phyloP scores from a whole-genome alignment of 2,797 vertebrate genomes.

The Cuculus canorus region DNA sequence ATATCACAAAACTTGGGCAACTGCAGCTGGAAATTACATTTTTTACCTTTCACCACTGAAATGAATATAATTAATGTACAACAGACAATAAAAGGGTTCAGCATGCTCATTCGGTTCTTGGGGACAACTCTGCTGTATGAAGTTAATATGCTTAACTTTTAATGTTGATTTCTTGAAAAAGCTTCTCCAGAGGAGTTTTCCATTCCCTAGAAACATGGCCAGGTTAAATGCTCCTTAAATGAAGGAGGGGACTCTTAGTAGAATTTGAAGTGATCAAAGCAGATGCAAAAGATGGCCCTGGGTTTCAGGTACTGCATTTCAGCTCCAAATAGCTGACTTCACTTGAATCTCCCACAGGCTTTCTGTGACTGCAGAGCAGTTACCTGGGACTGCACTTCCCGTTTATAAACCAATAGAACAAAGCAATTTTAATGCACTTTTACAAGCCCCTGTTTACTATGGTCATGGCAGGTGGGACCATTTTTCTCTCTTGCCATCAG shows the following conservation, averaged over 20 bases:
- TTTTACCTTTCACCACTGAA: constrained; percentile 44
- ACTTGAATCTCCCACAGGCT: constrained; percentile 4
- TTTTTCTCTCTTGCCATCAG: not conserved
- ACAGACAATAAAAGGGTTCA: constrained; percentile 38
- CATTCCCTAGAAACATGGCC: constrained; percentile 21
- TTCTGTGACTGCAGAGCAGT: not conserved
- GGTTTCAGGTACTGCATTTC: constrained; percentile 41
- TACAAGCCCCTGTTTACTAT: constrained; percentile 40
- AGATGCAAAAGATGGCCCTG: constrained; percentile 10
- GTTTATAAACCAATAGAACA: constrained; percentile 46
- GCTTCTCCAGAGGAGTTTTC: constrained; percentile 34
- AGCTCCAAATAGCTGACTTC: constrained; percentile 20
- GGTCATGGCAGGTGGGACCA: not conserved
- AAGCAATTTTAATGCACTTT: constrained; percentile 23
- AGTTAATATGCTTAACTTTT: constrained; percentile 42
- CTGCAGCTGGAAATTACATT: constrained; percentile 13
- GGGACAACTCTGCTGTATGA: not conserved
- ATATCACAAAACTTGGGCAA: not conserved
- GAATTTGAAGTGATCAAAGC: constrained; percentile 43
- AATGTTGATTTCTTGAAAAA: constrained; percentile 43
- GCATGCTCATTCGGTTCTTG: not conserved
- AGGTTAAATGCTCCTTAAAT: constrained; percentile 44
- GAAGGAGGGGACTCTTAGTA: constrained; percentile 37
- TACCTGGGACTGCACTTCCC: constrained; percentile 13
- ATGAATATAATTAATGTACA: constrained; percentile 36